Base-by-base conservation (phyloP, 1,140 invertebrate species). In the Coptotermes formosanus region DNA sequence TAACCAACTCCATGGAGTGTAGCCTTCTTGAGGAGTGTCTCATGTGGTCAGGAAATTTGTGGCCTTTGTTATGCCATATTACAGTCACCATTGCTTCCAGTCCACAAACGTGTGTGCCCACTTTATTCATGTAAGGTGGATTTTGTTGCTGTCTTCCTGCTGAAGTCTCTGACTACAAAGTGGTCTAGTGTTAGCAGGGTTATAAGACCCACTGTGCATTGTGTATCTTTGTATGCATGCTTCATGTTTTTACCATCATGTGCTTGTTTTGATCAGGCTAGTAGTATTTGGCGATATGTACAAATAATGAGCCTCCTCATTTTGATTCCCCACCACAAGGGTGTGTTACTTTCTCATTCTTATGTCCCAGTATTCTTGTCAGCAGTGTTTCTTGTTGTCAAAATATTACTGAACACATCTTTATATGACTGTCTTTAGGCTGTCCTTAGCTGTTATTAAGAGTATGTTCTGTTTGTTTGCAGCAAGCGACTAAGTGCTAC, bases 401-500 rank as follows among this genome's bases (percentile, higher is more conserved):
- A n/a, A 44, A 38, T 48, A 52, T 12, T 9, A 30, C 38, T 25
- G 59, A 16, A 85, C 55, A 21, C 82, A 38, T 38, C 38, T 38
- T 38, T 38, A 38, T 38, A 38, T 82, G 64, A 59, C 43, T 81
- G 64, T 45, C 32, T 32, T 30, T 75, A 59, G 23, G 84, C 9
- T 82, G 45, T 85, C 21, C 7, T 48, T 9, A 12, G 9, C 45
- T 48, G 45, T 48, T 48, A 48, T 16, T 48, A 16, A 48, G 45
- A 48, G 14, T 9, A 48, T 16, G 45, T 48, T 48, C 14, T 48
- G 87, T 88, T 81, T 86, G 86, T 82, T 91, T 91, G 45, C 89
- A 92, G 92, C 64, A 86, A 92, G 87, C 91, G 94, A 59, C 91
- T 93, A 90, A 91, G 92, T 83, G 92, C 92, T 30, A 91, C 92